Evolutionary conservation across 1,140 invertebrate genomes (phyloP).

Genomic region (Frieseomelitta varia): DNA sequence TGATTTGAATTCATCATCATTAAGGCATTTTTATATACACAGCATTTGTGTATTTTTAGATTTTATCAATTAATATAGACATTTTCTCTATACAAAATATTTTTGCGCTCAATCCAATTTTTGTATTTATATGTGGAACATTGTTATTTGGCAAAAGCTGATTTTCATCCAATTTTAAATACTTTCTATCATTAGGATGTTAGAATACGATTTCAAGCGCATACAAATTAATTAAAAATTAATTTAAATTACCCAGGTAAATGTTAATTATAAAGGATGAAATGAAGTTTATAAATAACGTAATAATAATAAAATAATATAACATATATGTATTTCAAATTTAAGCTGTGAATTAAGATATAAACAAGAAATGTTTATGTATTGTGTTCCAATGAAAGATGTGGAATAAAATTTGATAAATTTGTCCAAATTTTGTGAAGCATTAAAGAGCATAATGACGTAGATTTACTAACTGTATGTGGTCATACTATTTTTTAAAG

Average conservation of each 20-base stretch:
- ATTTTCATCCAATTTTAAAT: constrained; percentile 29
- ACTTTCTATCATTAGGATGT: constrained; percentile 18
- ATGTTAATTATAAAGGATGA: not conserved
- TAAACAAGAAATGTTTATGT: constrained; percentile 9
- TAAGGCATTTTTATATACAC: constrained; percentile 11
- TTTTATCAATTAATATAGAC: not conserved
- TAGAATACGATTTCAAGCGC: constrained; percentile 13
- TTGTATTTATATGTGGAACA: constrained; percentile 9
- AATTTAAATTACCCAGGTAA: not conserved
- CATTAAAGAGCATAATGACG: not conserved
- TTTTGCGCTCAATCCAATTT: not conserved
- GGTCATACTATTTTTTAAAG: not conserved
- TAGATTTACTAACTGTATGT: not conserved
- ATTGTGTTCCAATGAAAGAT: not conserved
- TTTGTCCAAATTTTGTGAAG: not conserved
- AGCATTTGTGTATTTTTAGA: not conserved
- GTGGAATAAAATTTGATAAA: not conserved
- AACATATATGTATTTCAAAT: constrained; percentile 9
- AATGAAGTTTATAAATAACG: constrained; percentile 9
- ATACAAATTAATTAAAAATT: not conserved
- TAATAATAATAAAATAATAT: not conserved
- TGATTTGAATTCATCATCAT: not conserved
- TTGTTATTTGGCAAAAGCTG: constrained; percentile 23
- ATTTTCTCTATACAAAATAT: constrained; percentile 1
- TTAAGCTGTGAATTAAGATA: constrained; percentile 14